These are phyloP conservation scores for Trinorchestia longiramus DNA, from an alignment of 1,140 invertebrate species.

Conservation along the genomic window DNA sequence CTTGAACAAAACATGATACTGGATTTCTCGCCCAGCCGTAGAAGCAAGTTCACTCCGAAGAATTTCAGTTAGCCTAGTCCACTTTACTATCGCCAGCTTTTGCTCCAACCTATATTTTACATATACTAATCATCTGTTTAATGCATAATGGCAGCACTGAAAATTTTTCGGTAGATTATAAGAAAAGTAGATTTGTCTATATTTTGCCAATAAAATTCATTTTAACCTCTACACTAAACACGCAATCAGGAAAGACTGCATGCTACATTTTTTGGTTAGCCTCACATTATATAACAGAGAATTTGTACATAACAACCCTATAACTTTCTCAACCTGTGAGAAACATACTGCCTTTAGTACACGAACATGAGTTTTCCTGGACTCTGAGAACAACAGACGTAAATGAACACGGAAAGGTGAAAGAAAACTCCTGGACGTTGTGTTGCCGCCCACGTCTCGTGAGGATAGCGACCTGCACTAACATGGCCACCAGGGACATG, in stretches of 20 bases:
- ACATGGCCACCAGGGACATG: neutral
- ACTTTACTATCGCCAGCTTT: neutral
- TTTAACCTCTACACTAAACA: neutral
- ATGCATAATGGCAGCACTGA: neutral
- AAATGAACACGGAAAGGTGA: neutral
- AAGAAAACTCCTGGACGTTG: neutral
- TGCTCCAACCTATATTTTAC: neutral
- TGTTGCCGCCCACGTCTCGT: neutral
- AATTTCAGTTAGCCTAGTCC: neutral
- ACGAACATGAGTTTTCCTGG: neutral
- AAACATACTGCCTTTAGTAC: neutral
- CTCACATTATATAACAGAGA: neutral
- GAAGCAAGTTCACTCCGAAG: neutral
- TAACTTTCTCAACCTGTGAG: neutral
- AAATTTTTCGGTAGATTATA: neutral
- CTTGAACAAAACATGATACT: neutral
- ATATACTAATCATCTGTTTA: neutral
- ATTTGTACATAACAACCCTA: neutral
- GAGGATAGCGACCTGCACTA: neutral
- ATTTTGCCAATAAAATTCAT: neutral
- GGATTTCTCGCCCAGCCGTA: neutral
- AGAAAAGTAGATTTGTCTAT: neutral
- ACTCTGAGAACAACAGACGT: neutral
- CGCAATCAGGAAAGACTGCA: neutral
- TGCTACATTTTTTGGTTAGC: neutral